A percentile compares a stretch with the other conserved stretches of the same genome.
These are phyloP conservation scores for Heteropelma amictum DNA, from an alignment of 2,888 invertebrate species.

Conservation along the genomic window DNA sequence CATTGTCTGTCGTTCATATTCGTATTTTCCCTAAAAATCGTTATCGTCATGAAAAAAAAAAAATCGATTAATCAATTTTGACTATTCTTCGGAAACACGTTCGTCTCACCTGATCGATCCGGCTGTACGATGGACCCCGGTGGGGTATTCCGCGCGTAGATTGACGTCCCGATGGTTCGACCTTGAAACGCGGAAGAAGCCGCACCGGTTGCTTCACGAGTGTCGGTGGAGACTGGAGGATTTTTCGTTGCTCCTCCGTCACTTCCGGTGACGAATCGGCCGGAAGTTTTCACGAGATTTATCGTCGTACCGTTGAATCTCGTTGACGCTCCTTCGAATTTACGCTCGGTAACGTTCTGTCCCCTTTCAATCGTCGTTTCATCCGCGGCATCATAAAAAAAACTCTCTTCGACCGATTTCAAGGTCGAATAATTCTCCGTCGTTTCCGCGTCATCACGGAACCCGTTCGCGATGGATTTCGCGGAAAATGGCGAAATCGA, in stretches of 20 bases:
- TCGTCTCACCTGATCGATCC: slow-evolving; percentile 19
- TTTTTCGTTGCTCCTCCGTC: neutral
- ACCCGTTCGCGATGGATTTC: neutral
- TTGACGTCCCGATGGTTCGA: neutral
- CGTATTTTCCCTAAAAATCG: too few relatives aligned
- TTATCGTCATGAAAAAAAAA: too few relatives aligned
- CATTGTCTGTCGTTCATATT: too few relatives aligned
- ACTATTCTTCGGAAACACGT: neutral
- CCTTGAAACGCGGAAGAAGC: neutral
- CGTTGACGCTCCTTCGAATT: neutral
- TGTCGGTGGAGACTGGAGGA: neutral
- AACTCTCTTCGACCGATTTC: too few relatives aligned
- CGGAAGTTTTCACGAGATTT: neutral
- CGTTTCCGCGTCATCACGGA: neutral
- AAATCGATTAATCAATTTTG: slow-evolving; percentile 65
- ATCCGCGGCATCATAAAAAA: too few relatives aligned
- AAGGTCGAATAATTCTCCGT: neutral
- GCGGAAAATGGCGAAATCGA: neutral
- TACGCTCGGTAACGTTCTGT: neutral
- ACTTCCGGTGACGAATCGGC: neutral
- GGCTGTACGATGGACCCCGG: neutral
- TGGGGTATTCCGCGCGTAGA: neutral
- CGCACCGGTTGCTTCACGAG: neutral
- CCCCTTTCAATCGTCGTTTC: slow-evolving; percentile 9
- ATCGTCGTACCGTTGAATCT: neutral